These are phyloP conservation scores for Priocnemis perturbator DNA, from an alignment of 2,888 invertebrate genomes.

Conservation along the genomic window DNA sequence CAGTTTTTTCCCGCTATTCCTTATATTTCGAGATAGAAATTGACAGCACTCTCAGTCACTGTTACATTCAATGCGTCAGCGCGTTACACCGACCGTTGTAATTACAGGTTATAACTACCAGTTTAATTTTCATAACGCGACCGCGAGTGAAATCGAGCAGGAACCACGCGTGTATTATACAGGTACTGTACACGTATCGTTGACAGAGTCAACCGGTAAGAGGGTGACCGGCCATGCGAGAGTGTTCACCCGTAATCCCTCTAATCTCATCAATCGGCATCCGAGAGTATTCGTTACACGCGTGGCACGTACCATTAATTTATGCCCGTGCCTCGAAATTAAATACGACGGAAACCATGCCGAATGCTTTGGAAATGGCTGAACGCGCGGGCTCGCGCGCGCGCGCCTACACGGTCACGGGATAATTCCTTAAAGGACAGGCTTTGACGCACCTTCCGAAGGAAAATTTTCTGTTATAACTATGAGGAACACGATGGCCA, in stretches of 20 bases:
- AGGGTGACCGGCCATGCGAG: conserved; percentile 12
- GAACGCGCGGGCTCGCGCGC: conserved; percentile 31
- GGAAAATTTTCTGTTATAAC: not conserved
- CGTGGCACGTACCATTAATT: conserved; percentile 62
- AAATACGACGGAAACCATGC: conserved; percentile 37
- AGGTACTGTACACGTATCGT: conserved; percentile 35
- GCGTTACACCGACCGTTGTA: too few species aligned
- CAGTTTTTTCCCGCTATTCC: too few species aligned
- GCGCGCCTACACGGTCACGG: conserved; percentile 17
- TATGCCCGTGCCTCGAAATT: conserved; percentile 60
- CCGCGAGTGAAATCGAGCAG: too few species aligned
- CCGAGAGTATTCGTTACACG: conserved; percentile 56
- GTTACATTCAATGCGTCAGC: too few species aligned
- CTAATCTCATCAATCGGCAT: conserved; percentile 59
- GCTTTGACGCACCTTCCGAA: not conserved
- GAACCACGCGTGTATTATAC: not conserved
- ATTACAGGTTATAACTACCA: too few species aligned
- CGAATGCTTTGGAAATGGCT: conserved; percentile 24
- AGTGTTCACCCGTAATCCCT: conserved; percentile 38
- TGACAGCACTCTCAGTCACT: too few species aligned
- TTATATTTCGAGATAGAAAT: too few species aligned
- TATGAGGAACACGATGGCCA: too few species aligned
- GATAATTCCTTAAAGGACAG: conserved; percentile 22
- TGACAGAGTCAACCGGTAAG: conserved; percentile 40
- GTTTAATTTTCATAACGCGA: too few species aligned